Base-by-base conservation (phyloP, 2,888 invertebrate genomes). In the Lissocephala sabroskyi region DNA sequence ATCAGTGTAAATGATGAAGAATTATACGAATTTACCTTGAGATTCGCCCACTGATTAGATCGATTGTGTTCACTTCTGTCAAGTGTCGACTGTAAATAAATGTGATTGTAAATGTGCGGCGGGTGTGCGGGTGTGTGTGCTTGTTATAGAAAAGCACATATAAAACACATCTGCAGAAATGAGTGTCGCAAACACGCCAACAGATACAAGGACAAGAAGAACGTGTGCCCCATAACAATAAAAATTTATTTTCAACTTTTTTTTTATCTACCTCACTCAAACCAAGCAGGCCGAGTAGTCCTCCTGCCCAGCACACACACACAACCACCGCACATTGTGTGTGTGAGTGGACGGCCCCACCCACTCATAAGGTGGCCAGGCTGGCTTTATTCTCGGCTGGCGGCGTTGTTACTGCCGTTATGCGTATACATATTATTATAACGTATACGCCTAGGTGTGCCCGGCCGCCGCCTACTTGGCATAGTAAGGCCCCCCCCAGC, bases 231-330 rank as follows among this genome's bases (percentile, higher is more conserved):
- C 71, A 71, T 71, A 71, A 71, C 71, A 71, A 71, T 71, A 71
- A 71, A 71, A 71, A 75, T 75, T 71, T 71, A 71, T 71, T 75
- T 71, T 71, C 71, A 71, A 75, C 71, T 68, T 68, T 68, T n/a
- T n/a, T n/a, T n/a, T 68, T 70, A 70, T 70, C 68, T 43, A n/a
- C 39, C 18, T 32, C 26, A 13, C 32, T 6, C 7, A 11, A 35
- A n/a, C n/a, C 16, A 30, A 30, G 30, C 4, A 30, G 30, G 3
- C 3, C 6, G n/a, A 30, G 11, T 11, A 30, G 30, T 10, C 3
- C 30, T 10, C n/a, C n/a, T n/a, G n/a, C n/a, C n/a, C n/a, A n/a
- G n/a, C n/a, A n/a, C n/a, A n/a, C n/a, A n/a, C n/a, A n/a, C n/a
- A n/a, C n/a, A n/a, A n/a, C n/a, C n/a, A n/a, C n/a, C n/a, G n/a